Evolutionary conservation across 1,140 invertebrate species (phyloP).

Genomic region (Teleogryllus occipitalis): DNA sequence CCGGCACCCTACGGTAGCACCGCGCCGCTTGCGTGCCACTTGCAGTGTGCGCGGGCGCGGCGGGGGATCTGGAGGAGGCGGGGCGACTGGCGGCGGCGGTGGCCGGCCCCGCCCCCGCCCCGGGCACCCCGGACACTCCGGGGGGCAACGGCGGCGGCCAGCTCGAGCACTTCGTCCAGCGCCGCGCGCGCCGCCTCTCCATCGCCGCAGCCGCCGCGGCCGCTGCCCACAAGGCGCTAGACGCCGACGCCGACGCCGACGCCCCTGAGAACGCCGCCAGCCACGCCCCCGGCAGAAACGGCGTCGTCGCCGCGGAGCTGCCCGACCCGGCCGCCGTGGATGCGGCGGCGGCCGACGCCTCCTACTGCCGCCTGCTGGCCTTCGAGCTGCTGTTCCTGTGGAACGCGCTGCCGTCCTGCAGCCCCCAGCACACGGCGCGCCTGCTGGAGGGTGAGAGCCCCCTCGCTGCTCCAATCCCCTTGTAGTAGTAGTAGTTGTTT

Average conservation of each 20-base stretch:
- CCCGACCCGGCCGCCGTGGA: constrained; percentile 21
- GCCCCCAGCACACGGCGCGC: constrained; percentile 35
- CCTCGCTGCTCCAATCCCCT: background rate
- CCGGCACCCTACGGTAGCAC: too few relatives aligned
- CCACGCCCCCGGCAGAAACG: constrained; percentile 32
- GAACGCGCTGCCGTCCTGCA: constrained; percentile 60
- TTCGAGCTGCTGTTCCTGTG: constrained; percentile 64
- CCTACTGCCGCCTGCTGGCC: constrained; percentile 50
- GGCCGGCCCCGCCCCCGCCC: background rate
- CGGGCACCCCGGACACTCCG: too few relatives aligned
- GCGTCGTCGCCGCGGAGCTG: constrained; percentile 25
- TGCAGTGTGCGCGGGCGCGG: constrained; percentile 46
- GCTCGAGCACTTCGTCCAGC: too few relatives aligned
- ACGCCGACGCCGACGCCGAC: background rate
- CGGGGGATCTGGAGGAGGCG: constrained; percentile 39
- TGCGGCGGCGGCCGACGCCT: constrained; percentile 28
- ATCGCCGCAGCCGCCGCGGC: too few relatives aligned
- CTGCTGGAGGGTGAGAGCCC: constrained; percentile 40
- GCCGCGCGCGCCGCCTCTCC: too few relatives aligned
- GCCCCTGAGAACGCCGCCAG: constrained; percentile 30
- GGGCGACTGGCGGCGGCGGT: constrained; percentile 14
- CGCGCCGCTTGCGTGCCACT: too few relatives aligned
- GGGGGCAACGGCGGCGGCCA: too few relatives aligned
- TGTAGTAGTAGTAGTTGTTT: too few relatives aligned
- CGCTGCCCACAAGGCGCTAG: too few relatives aligned